Conservation (phyloP, 2,888 invertebrate genomes). For the Trilocha varians region DNA sequence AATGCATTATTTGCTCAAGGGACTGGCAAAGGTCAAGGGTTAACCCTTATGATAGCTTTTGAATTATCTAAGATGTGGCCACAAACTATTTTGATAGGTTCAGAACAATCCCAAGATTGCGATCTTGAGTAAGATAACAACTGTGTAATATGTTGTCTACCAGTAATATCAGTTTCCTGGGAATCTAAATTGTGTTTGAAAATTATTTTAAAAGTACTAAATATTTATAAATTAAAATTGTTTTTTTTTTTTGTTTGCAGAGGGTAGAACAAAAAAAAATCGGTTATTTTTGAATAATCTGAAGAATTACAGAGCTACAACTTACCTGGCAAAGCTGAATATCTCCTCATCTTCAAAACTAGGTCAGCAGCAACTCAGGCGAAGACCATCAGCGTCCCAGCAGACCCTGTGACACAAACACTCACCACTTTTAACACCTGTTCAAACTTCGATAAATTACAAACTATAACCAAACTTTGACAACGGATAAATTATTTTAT, state of each 20-base stretch:
- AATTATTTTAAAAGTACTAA: too few species aligned
- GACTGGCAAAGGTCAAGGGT: too few species aligned
- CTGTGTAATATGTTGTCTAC: neutral
- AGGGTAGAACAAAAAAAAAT: neutral
- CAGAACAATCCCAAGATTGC: neutral
- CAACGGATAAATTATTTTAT: constrained; percentile 13
- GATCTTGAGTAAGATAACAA: neutral
- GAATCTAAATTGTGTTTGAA: too few species aligned
- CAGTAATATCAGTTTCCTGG: too few species aligned
- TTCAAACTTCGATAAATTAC: constrained; percentile 31
- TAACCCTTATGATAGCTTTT: neutral
- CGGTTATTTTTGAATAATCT: neutral
- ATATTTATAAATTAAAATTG: too few species aligned
- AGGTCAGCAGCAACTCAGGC: constrained; percentile 27
- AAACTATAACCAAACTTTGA: constrained; percentile 21
- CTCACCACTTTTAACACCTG: constrained; percentile 51
- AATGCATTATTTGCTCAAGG: too few species aligned
- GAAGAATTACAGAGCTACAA: neutral
- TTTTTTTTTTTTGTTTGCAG: neutral
- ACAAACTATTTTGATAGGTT: neutral
- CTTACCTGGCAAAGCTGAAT: constrained; percentile 55
- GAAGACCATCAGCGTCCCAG: constrained; percentile 46
- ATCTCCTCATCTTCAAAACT: constrained; percentile 46
- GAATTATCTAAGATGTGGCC: neutral
- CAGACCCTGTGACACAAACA: constrained; percentile 44